A percentile compares a stretch with the other conserved stretches of the same genome.
Evolutionary conservation across 2,888 invertebrate species (phyloP).

Genomic region (Cheilosia pagana): DNA sequence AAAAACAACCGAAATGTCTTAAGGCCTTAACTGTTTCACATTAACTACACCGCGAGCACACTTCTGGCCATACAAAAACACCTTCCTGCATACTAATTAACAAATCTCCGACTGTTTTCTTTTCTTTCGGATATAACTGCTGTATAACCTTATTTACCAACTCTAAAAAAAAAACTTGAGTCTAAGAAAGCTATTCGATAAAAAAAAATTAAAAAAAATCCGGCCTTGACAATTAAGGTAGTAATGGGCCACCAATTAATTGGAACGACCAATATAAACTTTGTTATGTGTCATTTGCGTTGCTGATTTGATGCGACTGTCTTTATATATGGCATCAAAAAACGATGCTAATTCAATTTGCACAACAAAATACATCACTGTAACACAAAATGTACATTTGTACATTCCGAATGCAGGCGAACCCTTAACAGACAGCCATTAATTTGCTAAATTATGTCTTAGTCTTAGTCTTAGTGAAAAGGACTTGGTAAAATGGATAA

Average conservation of each 20-base stretch:
- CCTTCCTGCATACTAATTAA: conserved; percentile 40
- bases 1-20: background rate
- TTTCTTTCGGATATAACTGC: conserved; percentile 19
- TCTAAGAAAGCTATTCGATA: conserved; percentile 16
- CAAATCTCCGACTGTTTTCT: background rate
- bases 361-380: conserved; percentile 16
- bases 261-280: conserved; percentile 47
- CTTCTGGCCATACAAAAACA: background rate
- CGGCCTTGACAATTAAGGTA: conserved; percentile 50
- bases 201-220: background rate
- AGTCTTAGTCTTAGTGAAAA: no score
- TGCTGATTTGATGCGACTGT: background rate
- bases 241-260: conserved; percentile 62
- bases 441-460: no score
- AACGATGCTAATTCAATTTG: conserved; percentile 40
- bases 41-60: background rate
- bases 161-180: conserved; percentile 10
- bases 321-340: conserved; percentile 24
- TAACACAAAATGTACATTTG: background rate
- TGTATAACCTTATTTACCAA: conserved; percentile 29
- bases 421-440: no score
- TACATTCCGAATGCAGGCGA: no score
- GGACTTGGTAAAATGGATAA: no score
- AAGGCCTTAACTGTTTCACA: background rate
- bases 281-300: conserved; percentile 33